Base-by-base conservation (phyloP, 2,113 vertebrate genomes). In the Megaleporinus macrocephalus region DNA sequence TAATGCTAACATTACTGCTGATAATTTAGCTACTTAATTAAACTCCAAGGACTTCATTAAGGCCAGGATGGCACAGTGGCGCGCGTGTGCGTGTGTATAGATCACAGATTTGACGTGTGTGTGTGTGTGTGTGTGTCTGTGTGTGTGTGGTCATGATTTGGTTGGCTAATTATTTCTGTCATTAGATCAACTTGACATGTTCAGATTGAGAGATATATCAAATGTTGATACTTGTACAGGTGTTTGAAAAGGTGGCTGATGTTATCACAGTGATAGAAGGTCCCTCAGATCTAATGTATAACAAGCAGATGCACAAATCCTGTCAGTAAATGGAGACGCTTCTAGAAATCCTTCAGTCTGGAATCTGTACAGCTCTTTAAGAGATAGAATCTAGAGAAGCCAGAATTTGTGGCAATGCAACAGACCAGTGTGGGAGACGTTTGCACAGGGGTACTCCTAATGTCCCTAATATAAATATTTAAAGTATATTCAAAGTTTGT, bases 21-120 rank as follows among this genome's bases (percentile, higher is more conserved):
- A 98, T 99, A 99, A 99, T 98, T 99, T 97, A 96, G 96, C 96
- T 96, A 96, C 97, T 98, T 99, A 99, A 99, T 99, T 99, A 99
- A 97, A 97, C 98, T 99, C 98, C 69, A 94, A 99, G 98, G 98
- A 98, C 95, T 96, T 98, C 96, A 99, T 99, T 99, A 99, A 97
- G 95, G 93, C 94, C 33, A 33, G 79, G 76, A 83, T 62, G 80
- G 76, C 65, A 75, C 63, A 24, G 62, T 65, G 65, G 57, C 49
- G 22, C 51, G 70, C 63, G 71, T 69, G 70, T 66, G 76, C 73
- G 73, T 61, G 80, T 62, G 65, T 73, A 47, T 69, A 79, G 49
- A 72, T 84, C 73, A 80, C 41, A 29, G 53, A 36, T 76, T 77
- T 66, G 76, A 65, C 63, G 57, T 68, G 69, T 74, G 79, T 85